Base-by-base conservation (phyloP, 2,113 vertebrate species). In the Salminus brasiliensis region DNA sequence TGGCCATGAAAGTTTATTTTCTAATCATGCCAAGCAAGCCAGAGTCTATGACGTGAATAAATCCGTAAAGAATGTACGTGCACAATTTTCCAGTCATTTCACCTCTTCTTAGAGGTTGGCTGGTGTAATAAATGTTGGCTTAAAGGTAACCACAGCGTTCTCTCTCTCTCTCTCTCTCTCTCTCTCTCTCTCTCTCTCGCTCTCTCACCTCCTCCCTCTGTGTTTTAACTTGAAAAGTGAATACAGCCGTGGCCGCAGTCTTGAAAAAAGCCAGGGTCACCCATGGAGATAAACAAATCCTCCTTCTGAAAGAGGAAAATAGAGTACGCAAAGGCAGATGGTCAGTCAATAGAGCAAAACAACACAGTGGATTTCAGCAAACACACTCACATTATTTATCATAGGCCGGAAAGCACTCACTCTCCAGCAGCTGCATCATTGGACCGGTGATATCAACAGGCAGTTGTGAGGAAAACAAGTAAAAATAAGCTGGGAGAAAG, bases 311-410 rank as follows among this genome's bases (percentile, higher is more conserved):
- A 69, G 36, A 52, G n/a, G 25, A 49, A 67, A 25, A 47, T 30
- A 70, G 13, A 39, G 29, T 68, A 53, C 30, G 13, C 30, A 10
- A 29, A 78, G 45, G 25, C 55, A 71, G 15, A 60, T 72, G 71
- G 39, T 77, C 52, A 78, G 82, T 81, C 78, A 81, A 66, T 45
- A 34, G 74, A 81, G 53, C 78, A 71, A 72, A 77, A 77, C 34
- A 71, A 80, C 77, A 53, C 76, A 79, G 63, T 72, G 59, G 72
- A 75, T 75, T 73, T 63, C 36, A 43, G 45, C 63, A 53, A 74
- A 78, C 59, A 59, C 65, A 71, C 41, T 57, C 63, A 39, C 68
- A 68, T 57, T 53, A 78, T 63, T 45, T 74, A 74, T 63, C 68
- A 81, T 34, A 78, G 29, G 53, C 45, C 74, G 25, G 74, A 27